Conservation (phyloP, 2,888 invertebrate species). For the Pandemis cinnamomeana region DNA sequence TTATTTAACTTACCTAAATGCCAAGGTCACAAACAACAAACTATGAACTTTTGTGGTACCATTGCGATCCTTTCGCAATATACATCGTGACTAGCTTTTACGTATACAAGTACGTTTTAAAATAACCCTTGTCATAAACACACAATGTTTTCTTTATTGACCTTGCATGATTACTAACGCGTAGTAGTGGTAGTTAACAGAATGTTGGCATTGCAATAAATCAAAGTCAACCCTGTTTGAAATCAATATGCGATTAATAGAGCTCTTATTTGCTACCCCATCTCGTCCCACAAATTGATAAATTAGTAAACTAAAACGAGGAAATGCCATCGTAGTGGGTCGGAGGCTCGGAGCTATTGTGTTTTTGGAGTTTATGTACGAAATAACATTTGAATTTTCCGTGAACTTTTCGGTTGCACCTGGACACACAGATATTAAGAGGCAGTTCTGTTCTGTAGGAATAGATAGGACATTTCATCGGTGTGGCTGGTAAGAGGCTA, state of each 20-base stretch:
- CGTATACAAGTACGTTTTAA: constrained; percentile 13
- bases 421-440: too few species aligned
- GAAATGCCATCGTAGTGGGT: too few species aligned
- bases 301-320: background rate
- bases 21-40: background rate
- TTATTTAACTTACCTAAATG: too few species aligned
- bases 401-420: too few species aligned
- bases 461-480: too few species aligned
- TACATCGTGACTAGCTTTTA: background rate
- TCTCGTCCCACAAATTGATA: background rate
- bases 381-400: too few species aligned
- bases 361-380: too few species aligned
- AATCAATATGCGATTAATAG: background rate
- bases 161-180: background rate
- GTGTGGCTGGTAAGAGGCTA: too few species aligned
- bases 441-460: too few species aligned
- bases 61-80: constrained; percentile 16
- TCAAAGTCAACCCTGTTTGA: constrained; percentile 1
- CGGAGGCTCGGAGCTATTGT: too few species aligned
- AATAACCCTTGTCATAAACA: constrained; percentile 27
- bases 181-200: background rate
- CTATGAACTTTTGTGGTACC: background rate
- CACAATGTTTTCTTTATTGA: constrained; percentile 11
- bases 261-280: background rate
- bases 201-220: constrained; percentile 6